Base-by-base conservation (phyloP, 2,113 vertebrate genomes). In the Platycercus adscitus region DNA sequence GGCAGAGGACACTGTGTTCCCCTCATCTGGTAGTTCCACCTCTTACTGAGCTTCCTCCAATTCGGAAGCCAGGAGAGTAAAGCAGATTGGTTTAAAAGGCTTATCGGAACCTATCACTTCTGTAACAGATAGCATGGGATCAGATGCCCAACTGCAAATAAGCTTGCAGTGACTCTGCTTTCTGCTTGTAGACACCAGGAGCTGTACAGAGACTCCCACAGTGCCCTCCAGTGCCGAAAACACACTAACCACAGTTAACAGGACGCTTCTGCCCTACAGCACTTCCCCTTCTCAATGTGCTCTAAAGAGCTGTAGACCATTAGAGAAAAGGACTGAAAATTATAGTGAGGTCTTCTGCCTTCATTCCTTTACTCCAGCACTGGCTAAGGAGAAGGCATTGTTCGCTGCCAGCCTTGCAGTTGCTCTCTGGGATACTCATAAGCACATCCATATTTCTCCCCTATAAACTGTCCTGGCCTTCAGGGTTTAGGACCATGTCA, bases 31-130 rank as follows among this genome's bases (percentile, higher is more conserved):
- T 71, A 1, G 1, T 83, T 50, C 41, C 11, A 28, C 24, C n/a
- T 9, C 0, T 61, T 71, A n/a, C 9, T 33, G 81, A 9, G 29
- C 1, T 41, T 8, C 3, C 4, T 1, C 19, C 21, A 0, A 37
- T 56, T 14, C 11, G 11, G 73, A 53, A 78, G 83, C 3, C 52
- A 56, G 33, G 33, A 37, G 85, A 46, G 37, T 0, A 37, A 64
- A 84, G 81, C 64, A 72, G 79, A 35, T 68, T 3, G 66, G 39
- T 65, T 87, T n/a, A 66, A 91, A 60, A 37, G 73, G 78, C 23
- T 81, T 71, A 35, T 46, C 50, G 12, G 7, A 29, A 28, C 3
- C 5, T 33, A 39, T n/a, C 72, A 3, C 9, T 81, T 52, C 33
- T 78, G 58, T 43, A 41, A 31, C 26, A 17, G 58, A 66, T 6